Percentiles rank a stretch among this genome's conserved stretches.
Evolutionary conservation across 1,140 invertebrate genomes (phyloP).

Genomic region (Drosophila repleta): DNA sequence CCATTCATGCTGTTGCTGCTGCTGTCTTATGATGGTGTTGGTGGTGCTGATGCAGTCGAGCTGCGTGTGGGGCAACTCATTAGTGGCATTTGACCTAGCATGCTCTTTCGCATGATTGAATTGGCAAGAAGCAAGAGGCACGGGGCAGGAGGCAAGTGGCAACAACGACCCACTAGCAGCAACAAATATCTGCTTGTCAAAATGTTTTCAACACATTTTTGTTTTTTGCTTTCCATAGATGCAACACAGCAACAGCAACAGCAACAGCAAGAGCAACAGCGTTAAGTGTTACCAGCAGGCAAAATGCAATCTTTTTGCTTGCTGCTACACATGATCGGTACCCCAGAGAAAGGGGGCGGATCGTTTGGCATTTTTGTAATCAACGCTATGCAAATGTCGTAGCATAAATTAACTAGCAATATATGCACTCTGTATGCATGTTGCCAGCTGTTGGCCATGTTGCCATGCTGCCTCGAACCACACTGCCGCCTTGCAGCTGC

Average conservation of each 20-base stretch:
- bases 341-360: slow-evolving; percentile 28
- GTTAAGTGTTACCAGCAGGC: slow-evolving; percentile 41
- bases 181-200: slow-evolving; percentile 71
- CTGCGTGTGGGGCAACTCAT: slow-evolving; percentile 81
- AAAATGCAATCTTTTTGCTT: slow-evolving; percentile 35
- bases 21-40: slow-evolving; percentile 27
- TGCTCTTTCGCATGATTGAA: slow-evolving; percentile 78
- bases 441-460: slow-evolving; percentile 42
- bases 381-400: slow-evolving; percentile 78
- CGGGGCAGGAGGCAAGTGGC: slow-evolving; percentile 35
- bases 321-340: slow-evolving; percentile 24
- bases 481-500: slow-evolving; percentile 40
- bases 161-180: slow-evolving; percentile 23
- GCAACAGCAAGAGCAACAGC: slow-evolving; percentile 17
- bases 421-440: slow-evolving; percentile 6
- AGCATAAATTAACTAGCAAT: slow-evolving; percentile 75
- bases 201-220: slow-evolving; percentile 63
- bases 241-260: slow-evolving; percentile 47
- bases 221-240: slow-evolving; percentile 28
- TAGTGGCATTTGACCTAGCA: slow-evolving; percentile 79
- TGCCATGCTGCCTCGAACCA: slow-evolving; percentile 29
- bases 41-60: slow-evolving; percentile 29
- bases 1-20: slow-evolving; percentile 36
- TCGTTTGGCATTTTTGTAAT: slow-evolving; percentile 77
- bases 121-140: slow-evolving; percentile 61